These are phyloP conservation scores for Drosophila barbarae DNA, from an alignment of 2,888 invertebrate species.

Conservation along the genomic window DNA sequence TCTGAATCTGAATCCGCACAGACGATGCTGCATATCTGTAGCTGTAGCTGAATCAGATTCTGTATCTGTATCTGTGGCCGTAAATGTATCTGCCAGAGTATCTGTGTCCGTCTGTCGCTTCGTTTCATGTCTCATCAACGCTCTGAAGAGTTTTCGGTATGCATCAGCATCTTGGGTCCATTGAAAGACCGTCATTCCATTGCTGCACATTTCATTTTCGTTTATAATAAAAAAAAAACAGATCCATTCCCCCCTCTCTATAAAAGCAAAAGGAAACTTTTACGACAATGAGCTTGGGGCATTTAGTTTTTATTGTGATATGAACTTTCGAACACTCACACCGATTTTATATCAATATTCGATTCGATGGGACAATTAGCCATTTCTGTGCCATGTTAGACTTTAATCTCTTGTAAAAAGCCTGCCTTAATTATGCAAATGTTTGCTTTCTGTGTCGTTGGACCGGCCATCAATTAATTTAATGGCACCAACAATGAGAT, in stretches of 20 bases:
- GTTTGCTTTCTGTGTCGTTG: slow-evolving; percentile 17
- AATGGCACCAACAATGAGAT: slow-evolving; percentile 46
- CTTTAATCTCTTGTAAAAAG: slow-evolving; percentile 28
- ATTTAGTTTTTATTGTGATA: slow-evolving; percentile 34
- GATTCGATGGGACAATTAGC: slow-evolving; percentile 28
- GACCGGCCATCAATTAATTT: slow-evolving; percentile 46
- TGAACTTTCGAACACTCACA: slow-evolving; percentile 42
- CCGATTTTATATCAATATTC: slow-evolving; percentile 11
- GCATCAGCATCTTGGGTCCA: slow-evolving; percentile 49
- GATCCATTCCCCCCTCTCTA: slow-evolving; percentile 12
- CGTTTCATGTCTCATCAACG: slow-evolving; percentile 62
- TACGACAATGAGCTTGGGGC: slow-evolving; percentile 31
- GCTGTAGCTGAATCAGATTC: slow-evolving; percentile 1
- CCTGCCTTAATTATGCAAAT: slow-evolving; percentile 45
- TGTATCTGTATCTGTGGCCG: slow-evolving; percentile 26
- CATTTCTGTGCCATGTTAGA: slow-evolving; percentile 21
- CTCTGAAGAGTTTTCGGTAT: slow-evolving; percentile 53
- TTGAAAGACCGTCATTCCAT: slow-evolving; percentile 28
- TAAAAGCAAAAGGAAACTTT: slow-evolving; percentile 31
- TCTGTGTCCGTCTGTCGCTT: slow-evolving; percentile 52
- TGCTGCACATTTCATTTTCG: slow-evolving; percentile 51
- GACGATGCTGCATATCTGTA: slow-evolving; percentile 6
- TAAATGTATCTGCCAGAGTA: slow-evolving; percentile 17
- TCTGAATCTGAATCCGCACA: slow-evolving; percentile 8
- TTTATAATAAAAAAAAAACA: slow-evolving; percentile 37